Evolutionary conservation across 2,888 invertebrate species (phyloP), one percentile per base, ranked within the genome.

Genomic region (Busseola fusca): DNA sequence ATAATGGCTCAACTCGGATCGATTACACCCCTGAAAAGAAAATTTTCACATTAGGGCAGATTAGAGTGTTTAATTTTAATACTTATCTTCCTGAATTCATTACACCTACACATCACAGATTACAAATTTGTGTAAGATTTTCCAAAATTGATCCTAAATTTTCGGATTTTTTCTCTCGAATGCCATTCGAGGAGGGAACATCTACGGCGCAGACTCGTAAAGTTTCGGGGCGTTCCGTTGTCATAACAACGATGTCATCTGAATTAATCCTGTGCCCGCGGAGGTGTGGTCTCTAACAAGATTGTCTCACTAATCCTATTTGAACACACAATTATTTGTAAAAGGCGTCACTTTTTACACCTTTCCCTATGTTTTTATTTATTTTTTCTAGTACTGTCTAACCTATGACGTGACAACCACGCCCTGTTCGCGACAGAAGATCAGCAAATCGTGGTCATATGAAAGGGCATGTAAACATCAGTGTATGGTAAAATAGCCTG

Each of bases 241-340:
- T 85, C 84, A 89, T 87, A 76, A 81, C 76, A 86, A 88, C 87
- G 16, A 5, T 73, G 71, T 75, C 77, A 82, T 84, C 84, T 81
- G 69, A 71, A 57, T 74, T 63, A 80, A 80, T 77, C 78, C 83
- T 80, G 73, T 69, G 27, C 18, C 42, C 25, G 64, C 66, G 90
- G 89, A 91, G 92, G 91, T 90, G 92, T 92, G 92, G 93, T 89
- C 84, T 76, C 87, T 91, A 93, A 92, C 87, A 87, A 87, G 93
- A 92, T 93, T 92, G 88, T 80, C 80, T 45, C 69, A 82, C 84
- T 93, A 92, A 93, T 93, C 92, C 89, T 82, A 73, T 87, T 88
- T 78, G 70, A 75, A 89, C 86, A 87, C 86, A 84, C 85, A 88
- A 88, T 91, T 90, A 91, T 91, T 89, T 88, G 88, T 85, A 73